Percentiles rank a stretch among this genome's conserved stretches.
phyloP scores from a whole-genome alignment of 1,140 invertebrate genomes.

The Gonatopus flavifemur region DNA sequence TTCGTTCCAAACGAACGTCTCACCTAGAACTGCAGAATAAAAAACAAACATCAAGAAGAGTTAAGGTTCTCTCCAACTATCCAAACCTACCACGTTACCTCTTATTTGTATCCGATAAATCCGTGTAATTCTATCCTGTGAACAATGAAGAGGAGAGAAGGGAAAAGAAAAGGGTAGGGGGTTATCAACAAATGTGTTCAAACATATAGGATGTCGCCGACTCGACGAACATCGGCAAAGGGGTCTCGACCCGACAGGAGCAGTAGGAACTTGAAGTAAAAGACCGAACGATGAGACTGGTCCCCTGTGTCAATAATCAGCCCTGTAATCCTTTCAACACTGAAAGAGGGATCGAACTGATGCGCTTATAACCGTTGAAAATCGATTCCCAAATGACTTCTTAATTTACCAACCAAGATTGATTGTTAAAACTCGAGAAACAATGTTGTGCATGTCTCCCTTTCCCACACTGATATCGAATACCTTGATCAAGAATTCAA shows the following conservation, averaged over 20 bases:
- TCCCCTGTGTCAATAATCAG: constrained; percentile 50
- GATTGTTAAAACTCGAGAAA: no score
- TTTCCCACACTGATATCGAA: no score
- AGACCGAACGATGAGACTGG: constrained; percentile 18
- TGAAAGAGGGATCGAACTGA: constrained; percentile 31
- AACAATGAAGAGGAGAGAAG: constrained; percentile 43
- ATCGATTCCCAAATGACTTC: constrained; percentile 49
- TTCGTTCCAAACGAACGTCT: no score
- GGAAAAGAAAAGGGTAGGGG: no score
- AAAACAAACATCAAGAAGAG: no score
- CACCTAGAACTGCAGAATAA: no score
- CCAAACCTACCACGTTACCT: neutral
- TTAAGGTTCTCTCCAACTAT: neutral
- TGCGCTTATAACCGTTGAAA: constrained; percentile 47
- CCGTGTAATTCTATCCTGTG: constrained; percentile 45
- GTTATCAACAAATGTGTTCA: constrained; percentile 59
- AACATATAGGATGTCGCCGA: constrained; percentile 53
- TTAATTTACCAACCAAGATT: constrained; percentile 37
- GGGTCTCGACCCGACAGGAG: constrained; percentile 12
- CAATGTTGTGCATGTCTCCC: no score
- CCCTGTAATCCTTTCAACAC: constrained; percentile 49
- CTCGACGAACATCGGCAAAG: no score
- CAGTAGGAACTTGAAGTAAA: no score
- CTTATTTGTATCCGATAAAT: constrained; percentile 33
- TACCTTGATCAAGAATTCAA: no score